A percentile compares a stretch with the other conserved stretches of the same genome.
Conservation (phyloP, 2,797 vertebrate genomes). For the Lagocephalus sceleratus region DNA sequence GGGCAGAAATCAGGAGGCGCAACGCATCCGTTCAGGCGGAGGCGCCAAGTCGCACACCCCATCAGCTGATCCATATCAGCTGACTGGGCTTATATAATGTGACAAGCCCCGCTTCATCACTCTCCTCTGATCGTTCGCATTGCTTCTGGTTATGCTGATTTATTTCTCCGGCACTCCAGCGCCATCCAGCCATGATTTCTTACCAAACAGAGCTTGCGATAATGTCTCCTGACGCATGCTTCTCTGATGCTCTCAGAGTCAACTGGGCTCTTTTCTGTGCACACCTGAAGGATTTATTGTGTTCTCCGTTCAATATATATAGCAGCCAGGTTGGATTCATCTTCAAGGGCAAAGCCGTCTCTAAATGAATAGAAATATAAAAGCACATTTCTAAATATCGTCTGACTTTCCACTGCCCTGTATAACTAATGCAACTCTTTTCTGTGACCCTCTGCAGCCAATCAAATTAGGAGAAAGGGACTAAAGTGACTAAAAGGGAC, state of each 20-base stretch:
- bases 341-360: constrained; percentile 6
- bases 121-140: constrained; percentile 40
- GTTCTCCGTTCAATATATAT: background rate
- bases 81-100: constrained; percentile 49
- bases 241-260: constrained; percentile 12
- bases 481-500: constrained; percentile 17
- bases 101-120: constrained; percentile 29
- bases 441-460: background rate
- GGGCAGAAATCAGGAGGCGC: constrained; percentile 11
- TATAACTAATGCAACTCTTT: background rate
- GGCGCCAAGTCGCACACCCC: constrained; percentile 19
- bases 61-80: constrained; percentile 56
- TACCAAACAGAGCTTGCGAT: constrained; percentile 32
- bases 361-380: constrained; percentile 10
- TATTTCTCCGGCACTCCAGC: constrained; percentile 27
- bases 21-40: constrained; percentile 24
- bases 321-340: constrained; percentile 8
- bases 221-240: constrained; percentile 26
- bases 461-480: constrained; percentile 6
- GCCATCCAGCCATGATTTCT: constrained; percentile 34
- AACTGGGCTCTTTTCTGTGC: constrained; percentile 6
- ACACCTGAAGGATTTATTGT: constrained; percentile 10
- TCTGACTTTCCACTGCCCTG: constrained; percentile 1
- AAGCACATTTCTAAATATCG: background rate
- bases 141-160: constrained; percentile 36